Base-by-base conservation (phyloP, 2,113 vertebrate species). In the Stercorarius parasiticus region DNA sequence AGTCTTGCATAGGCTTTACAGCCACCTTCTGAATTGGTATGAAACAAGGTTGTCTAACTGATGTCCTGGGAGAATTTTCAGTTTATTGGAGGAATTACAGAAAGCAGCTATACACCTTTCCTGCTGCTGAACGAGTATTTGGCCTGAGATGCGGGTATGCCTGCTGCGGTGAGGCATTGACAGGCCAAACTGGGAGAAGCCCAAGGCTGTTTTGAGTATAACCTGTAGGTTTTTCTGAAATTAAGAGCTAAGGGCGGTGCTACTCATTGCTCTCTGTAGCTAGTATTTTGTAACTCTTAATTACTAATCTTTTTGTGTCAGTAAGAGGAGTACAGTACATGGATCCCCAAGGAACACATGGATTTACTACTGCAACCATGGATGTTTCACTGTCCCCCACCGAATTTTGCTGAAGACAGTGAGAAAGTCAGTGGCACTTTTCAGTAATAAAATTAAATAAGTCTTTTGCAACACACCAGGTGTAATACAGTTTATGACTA, bases 121-220 rank as follows among this genome's bases (percentile, higher is more conserved):
- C 22, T 26, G 32, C 53, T 58, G 58, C 36, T 55, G 32, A 59
- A 12, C 40, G 10, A 38, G 4, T 12, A 6, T 19, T 7, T 32
- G 52, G 17, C 58, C 19, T 0, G 1, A 14, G 26, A 9, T 1
- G 11, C 1, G 2, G 38, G 6, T 16, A 10, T 5, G 5, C 26
- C 64, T 38, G 55, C 50, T 23, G 36, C 34, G 23, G 40, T 4
- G 32, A 13, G 25, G 29, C 53, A 27, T 38, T 12, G 61, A 27
- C 34, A 58, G 38, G 26, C 38, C 72, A 16, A 34, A 20, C 8
- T 50, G 69, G 55, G 27, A 70, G 58, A 52, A 32, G 43, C 18
- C 53, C 42, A 21, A 26, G 26, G 65, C 42, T 34, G 58, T 5
- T 27, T 8, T 5, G 13, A 38, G 11, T 11, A 5, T 6, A 61